phyloP scores from a whole-genome alignment of 2,888 invertebrate species.

The Zygogramma bicolorata region DNA sequence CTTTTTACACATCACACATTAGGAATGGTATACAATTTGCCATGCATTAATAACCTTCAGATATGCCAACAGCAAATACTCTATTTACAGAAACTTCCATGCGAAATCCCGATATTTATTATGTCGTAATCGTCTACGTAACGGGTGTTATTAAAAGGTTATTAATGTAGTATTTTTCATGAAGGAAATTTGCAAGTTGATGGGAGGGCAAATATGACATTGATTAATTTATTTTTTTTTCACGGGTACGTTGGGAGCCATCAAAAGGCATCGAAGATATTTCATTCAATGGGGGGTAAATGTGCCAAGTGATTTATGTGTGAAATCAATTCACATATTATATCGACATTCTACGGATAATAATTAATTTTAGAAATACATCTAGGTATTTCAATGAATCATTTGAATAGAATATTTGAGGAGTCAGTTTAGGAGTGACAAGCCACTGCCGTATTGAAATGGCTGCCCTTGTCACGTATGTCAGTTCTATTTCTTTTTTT shows the following conservation, averaged over 20 bases:
- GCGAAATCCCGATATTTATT: not conserved
- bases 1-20: too few species aligned
- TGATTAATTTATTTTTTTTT: conserved; percentile 1
- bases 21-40: too few species aligned
- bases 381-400: too few species aligned
- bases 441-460: too few species aligned
- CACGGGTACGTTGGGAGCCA: not conserved
- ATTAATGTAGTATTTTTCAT: conserved; percentile 4
- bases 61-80: not conserved
- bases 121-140: not conserved
- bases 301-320: not conserved
- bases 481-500: too few species aligned
- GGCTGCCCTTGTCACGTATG: too few species aligned
- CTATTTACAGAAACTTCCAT: not conserved
- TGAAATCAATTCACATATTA: not conserved
- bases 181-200: conserved; percentile 1
- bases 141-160: not conserved
- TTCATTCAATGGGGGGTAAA: not conserved
- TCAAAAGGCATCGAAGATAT: not conserved
- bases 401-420: too few species aligned
- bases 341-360: too few species aligned
- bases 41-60: not conserved
- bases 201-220: not conserved
- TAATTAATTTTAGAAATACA: too few species aligned
- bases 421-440: too few species aligned